Conservation (phyloP, 2,888 invertebrate species). For the Lepidocyrtoides sp. region DNA sequence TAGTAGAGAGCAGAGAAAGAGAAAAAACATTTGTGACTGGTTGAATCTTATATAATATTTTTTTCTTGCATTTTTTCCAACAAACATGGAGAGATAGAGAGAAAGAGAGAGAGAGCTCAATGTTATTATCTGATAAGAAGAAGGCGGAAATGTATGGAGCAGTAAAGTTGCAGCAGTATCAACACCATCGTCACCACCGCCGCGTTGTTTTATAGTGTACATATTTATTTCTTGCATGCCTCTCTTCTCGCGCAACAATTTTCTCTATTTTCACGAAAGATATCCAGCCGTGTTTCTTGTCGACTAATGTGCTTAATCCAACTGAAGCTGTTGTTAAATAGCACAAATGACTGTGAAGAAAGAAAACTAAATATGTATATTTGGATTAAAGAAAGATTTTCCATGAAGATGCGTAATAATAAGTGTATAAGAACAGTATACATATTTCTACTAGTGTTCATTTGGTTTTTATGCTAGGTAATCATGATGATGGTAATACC, state of each 20-base stretch:
- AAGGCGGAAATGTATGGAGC: neutral
- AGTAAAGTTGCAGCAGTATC: slow-evolving; percentile 1
- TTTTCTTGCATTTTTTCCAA: slow-evolving; percentile 1
- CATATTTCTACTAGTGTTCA: neutral
- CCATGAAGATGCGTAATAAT: neutral
- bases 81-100: neutral
- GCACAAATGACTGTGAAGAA: slow-evolving; percentile 8
- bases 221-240: neutral
- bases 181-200: neutral
- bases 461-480: neutral
- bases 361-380: neutral
- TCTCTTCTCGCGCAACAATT: neutral
- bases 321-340: slow-evolving; percentile 31
- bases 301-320: slow-evolving; percentile 17
- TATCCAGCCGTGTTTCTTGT: neutral
- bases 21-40: slow-evolving; percentile 7
- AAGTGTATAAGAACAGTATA: neutral
- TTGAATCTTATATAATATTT: neutral
- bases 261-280: neutral
- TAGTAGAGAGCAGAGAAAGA: too few species aligned
- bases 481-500: slow-evolving; percentile 17
- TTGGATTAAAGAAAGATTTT: slow-evolving; percentile 16
- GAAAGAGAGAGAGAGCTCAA: neutral
- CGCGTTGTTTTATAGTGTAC: neutral
- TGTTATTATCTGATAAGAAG: neutral